phyloP scores from a whole-genome alignment of 1,140 invertebrate genomes.

The Aculops lycopersici region DNA sequence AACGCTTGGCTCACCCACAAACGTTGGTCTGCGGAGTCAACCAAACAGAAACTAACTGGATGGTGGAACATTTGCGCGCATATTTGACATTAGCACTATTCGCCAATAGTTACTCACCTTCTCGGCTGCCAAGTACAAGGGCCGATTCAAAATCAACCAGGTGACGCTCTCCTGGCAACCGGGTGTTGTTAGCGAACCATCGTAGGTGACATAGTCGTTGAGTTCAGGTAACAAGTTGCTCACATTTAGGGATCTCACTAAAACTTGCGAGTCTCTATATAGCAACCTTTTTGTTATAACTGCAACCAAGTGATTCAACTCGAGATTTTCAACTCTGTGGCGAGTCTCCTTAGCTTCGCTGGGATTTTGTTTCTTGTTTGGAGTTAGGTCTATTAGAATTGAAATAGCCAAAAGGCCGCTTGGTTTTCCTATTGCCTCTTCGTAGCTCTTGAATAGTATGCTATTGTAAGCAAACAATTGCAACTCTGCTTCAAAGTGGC shows the following conservation, averaged over 20 bases:
- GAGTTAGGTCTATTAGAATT: conserved; percentile 51
- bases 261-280: too few species aligned
- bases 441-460: conserved; percentile 81
- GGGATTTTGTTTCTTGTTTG: conserved; percentile 5
- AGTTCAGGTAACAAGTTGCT: conserved; percentile 50
- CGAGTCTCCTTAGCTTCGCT: conserved; percentile 3
- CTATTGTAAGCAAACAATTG: conserved; percentile 81
- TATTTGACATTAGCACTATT: too few species aligned
- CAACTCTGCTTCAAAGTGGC: conserved; percentile 73
- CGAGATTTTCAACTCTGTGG: conserved; percentile 4
- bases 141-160: conserved; percentile 81
- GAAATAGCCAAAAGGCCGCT: conserved; percentile 71
- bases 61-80: too few species aligned
- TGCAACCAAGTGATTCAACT: too few species aligned
- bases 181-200: conserved; percentile 73
- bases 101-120: conserved; percentile 34
- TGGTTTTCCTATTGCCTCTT: conserved; percentile 45
- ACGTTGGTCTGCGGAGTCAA: not conserved
- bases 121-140: conserved; percentile 76
- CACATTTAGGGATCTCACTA: conserved; percentile 22
- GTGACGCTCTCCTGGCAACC: conserved; percentile 26
- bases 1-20: not conserved
- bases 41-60: too few species aligned
- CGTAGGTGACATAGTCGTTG: conserved; percentile 76
- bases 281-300: too few species aligned